Base-by-base conservation (phyloP, 2,888 invertebrate genomes). In the Nomada lathburiana region DNA sequence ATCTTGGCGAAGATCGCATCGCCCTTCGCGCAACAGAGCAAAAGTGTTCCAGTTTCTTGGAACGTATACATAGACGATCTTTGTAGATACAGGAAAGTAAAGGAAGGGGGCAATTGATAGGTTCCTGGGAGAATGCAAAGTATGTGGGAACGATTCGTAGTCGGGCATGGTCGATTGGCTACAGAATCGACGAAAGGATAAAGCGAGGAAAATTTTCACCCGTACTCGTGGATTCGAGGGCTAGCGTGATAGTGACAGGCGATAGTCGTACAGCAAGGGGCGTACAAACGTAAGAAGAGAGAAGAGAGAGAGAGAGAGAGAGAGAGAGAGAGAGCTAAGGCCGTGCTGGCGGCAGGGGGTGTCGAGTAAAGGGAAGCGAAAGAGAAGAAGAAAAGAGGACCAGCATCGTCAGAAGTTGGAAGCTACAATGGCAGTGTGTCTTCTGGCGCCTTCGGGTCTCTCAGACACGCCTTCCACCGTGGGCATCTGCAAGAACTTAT, bases 401-500 rank as follows among this genome's bases (percentile, higher is more conserved):
- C 65, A 69, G 77, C 77, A 76, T 81, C 78, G 80, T 83, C 77
- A 85, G 84, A 80, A 89, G 82, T 88, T 88, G 88, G 88, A 87
- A 88, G 85, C 86, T 90, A 89, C 87, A 88, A 86, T 88, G 85
- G 88, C 86, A 89, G 88, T 90, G 89, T 88, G 90, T 93, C 93
- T 93, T 93, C 86, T 88, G 93, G 92, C 93, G 92, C 92, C 93
- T 85, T 71, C 75, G 86, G 89, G 93, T 93, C 93, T 92, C 90
- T 80, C 77, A 89, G 89, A 86, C 88, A 90, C 90, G 90, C 89
- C 90, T 90, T 83, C 85, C 64, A 80, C 29, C 68, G 50, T 72
- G 69, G 59, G 72, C 64, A 85, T 80, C 69, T 68, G 76, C 82
- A 86, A 85, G 88, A 86, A 86, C 86, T 86, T 87, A 88, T 88